These are phyloP conservation scores for Anableps anableps DNA, from an alignment of 2,797 vertebrate genomes.

Conservation along the genomic window DNA sequence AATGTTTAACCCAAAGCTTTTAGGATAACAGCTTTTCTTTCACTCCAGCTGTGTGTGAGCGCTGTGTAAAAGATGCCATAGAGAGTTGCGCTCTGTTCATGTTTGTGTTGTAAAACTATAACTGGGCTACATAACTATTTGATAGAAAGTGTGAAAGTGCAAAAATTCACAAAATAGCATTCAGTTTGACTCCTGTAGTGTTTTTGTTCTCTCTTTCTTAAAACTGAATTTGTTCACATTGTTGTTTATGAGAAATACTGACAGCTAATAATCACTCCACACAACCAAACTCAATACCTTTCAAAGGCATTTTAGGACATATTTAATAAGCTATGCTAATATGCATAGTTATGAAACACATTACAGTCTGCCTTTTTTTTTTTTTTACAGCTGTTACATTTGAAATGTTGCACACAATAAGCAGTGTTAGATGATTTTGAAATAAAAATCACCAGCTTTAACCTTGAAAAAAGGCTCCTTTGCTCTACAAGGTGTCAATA, in stretches of 20 bases:
- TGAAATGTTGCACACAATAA: neutral
- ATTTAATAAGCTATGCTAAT: neutral
- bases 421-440: neutral
- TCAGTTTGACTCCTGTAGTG: neutral
- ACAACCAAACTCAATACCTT: neutral
- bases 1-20: no score
- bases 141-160: neutral
- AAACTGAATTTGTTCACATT: neutral
- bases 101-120: neutral
- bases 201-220: neutral
- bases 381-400: neutral
- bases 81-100: neutral
- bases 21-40: no score
- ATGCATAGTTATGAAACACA: neutral
- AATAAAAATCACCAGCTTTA: neutral
- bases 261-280: neutral
- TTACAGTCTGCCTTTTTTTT: neutral
- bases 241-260: neutral
- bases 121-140: neutral
- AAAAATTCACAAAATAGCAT: neutral
- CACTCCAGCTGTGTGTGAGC: no score
- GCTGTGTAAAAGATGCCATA: neutral
- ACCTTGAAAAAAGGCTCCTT: neutral
- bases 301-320: neutral
- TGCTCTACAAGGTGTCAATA: neutral